These are phyloP conservation scores for Cheirogaleus major DNA, from an alignment of 2,797 vertebrate species.

Conservation along the genomic window DNA sequence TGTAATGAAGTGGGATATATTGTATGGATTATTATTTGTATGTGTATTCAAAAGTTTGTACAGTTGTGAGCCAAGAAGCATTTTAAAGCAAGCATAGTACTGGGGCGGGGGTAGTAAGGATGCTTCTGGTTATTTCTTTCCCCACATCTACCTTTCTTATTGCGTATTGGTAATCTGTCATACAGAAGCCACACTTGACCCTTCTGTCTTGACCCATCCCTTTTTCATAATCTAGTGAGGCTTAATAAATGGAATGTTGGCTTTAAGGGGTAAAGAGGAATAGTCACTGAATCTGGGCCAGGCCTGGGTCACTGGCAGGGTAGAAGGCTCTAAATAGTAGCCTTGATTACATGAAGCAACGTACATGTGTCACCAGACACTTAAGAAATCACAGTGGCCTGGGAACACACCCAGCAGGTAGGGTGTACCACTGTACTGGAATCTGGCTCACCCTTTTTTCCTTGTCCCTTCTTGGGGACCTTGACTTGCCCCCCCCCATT, in stretches of 20 bases:
- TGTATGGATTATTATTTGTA: conserved; percentile 18
- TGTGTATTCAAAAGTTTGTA: conserved; percentile 19
- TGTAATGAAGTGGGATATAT: background rate
- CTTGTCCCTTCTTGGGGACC: background rate
- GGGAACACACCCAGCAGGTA: conserved; percentile 41
- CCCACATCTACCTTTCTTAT: background rate
- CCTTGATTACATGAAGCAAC: background rate
- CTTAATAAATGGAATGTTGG: conserved; percentile 57
- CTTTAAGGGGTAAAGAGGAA: background rate
- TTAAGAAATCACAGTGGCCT: conserved; percentile 23
- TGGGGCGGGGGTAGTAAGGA: background rate
- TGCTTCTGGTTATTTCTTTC: background rate
- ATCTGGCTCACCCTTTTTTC: background rate
- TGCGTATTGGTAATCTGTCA: background rate
- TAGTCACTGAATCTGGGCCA: background rate
- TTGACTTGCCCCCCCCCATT: background rate
- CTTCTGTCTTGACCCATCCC: background rate
- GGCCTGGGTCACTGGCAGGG: conserved; percentile 46
- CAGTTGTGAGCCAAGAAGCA: background rate
- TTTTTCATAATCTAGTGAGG: conserved; percentile 13
- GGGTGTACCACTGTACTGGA: background rate
- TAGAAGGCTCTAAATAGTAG: conserved; percentile 48
- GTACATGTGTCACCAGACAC: background rate
- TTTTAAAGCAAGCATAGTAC: conserved; percentile 10
- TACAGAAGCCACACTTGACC: background rate